These are phyloP conservation scores for Ferdinandea cuprea DNA, from an alignment of 2,888 invertebrate species.

Conservation along the genomic window DNA sequence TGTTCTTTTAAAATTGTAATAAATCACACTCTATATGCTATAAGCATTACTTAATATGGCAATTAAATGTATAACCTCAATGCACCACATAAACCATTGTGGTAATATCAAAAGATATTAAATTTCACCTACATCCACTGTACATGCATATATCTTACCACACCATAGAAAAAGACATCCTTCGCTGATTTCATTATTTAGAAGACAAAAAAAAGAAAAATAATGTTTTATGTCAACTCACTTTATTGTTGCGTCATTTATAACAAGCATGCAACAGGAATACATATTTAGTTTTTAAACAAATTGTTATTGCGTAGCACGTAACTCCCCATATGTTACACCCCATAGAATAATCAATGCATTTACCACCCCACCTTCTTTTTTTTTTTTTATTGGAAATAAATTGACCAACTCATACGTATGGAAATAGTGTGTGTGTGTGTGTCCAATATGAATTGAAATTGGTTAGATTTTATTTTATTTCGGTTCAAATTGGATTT, in stretches of 20 bases:
- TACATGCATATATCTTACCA: constrained; percentile 35
- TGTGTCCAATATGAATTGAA: constrained; percentile 45
- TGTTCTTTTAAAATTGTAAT: too few relatives aligned
- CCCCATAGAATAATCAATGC: constrained; percentile 37
- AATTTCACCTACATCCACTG: constrained; percentile 55
- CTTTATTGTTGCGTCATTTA: constrained; percentile 42
- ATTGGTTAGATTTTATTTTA: constrained; percentile 53
- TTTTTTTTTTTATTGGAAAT: constrained; percentile 45
- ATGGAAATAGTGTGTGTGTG: background rate
- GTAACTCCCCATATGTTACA: constrained; percentile 27
- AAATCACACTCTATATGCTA: constrained; percentile 46
- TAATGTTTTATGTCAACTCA: background rate
- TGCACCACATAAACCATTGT: constrained; percentile 50
- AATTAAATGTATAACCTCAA: constrained; percentile 54
- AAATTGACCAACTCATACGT: constrained; percentile 26
- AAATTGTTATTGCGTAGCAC: constrained; percentile 32
- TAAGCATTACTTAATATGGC: constrained; percentile 7
- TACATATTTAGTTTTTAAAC: background rate
- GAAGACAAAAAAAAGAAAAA: background rate
- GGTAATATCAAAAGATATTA: constrained; percentile 51
- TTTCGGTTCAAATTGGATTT: constrained; percentile 41
- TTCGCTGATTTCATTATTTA: constrained; percentile 61
- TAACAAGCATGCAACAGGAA: constrained; percentile 38
- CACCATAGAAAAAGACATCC: constrained; percentile 61
- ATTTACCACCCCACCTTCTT: constrained; percentile 27